These are phyloP conservation scores for Axinella damicornis DNA, from an alignment of 37 sponge, comb jelly and placozoan genomes.

Conservation along the genomic window DNA sequence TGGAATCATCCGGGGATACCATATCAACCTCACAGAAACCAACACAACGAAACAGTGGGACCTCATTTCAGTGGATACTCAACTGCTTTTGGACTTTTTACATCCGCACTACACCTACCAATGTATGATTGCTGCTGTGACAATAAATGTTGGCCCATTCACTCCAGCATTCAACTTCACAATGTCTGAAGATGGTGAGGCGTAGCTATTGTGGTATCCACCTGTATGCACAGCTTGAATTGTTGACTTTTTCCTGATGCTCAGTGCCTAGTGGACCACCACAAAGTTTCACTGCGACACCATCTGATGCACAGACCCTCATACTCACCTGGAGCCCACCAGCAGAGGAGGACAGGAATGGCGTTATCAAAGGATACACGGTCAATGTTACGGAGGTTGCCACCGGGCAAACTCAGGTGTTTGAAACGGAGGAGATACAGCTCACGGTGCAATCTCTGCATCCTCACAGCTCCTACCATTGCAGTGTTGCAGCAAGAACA, in stretches of 20 bases:
- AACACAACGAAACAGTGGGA: background rate
- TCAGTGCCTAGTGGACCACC: slow-evolving; percentile 32
- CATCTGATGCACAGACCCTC: background rate
- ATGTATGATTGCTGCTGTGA: too few relatives aligned
- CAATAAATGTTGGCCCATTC: too few relatives aligned
- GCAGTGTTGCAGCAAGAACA: too few relatives aligned
- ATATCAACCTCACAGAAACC: slow-evolving; percentile 5
- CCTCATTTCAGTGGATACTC: background rate
- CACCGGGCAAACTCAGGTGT: background rate
- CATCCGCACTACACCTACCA: too few relatives aligned
- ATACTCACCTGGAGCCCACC: slow-evolving; percentile 16
- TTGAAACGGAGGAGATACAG: background rate
- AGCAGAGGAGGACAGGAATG: slow-evolving; percentile 24
- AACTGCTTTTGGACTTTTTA: too few relatives aligned
- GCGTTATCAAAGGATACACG: slow-evolving; percentile 13
- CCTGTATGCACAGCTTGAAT: too few relatives aligned
- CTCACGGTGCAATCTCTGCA: background rate
- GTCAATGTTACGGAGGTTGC: slow-evolving; percentile 21
- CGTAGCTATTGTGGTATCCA: too few relatives aligned
- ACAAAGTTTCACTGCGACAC: background rate
- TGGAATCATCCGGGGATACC: slow-evolving; percentile 21
- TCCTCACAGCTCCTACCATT: background rate
- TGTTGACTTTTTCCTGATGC: too few relatives aligned
- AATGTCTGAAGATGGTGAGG: too few relatives aligned
- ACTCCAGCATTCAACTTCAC: too few relatives aligned